Base-by-base conservation (phyloP, 2,888 invertebrate genomes). In the Ochropleura leucogaster region DNA sequence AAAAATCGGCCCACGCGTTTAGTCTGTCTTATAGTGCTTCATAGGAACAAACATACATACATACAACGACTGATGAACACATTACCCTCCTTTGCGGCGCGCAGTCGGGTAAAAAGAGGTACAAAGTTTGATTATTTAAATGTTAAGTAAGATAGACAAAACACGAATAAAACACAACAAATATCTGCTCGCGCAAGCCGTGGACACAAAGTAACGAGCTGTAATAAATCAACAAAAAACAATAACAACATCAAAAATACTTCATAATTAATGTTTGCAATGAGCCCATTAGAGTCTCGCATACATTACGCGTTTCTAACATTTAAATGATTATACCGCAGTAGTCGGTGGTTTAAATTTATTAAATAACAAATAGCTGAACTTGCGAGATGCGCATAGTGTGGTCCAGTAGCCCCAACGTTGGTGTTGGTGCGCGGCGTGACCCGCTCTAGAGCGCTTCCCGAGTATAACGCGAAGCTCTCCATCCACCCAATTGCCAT, bases 171-270 rank as follows among this genome's bases (percentile, higher is more conserved):
- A n/a, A 60, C n/a, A 44, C 18, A 63, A 46, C 9, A 63, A 63
- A 68, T 53, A n/a, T 57, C 18, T 66, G 12, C 73, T 16, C 12
- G 57, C 20, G 46, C 30, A 64, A 12, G 44, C 42, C 51, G 30
- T 30, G n/a, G 14, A 59, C 10, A 42, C 49, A 42, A 72, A 64
- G 30, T 68, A 73, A 65, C 44, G 65, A 79, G 40, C 53, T 40
- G 47, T 73, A 73, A 72, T 78, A 64, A 79, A 73, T 79, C 65
- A 79, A 72, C 65, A 60, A 16, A 18, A 60, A 67, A 78, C 72
- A 55, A 67, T 73, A 59, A 59, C 9, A 73, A 73, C 71, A 60
- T n/a, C n/a, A 68, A 60, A 71, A 77, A 57, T 49, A 16, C 16
- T 57, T 67, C 40, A 57, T 66, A 66, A 79, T 68, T 49, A 40